phyloP scores from a whole-genome alignment of 2,113 vertebrate species.

The Sinosuthora webbiana region DNA sequence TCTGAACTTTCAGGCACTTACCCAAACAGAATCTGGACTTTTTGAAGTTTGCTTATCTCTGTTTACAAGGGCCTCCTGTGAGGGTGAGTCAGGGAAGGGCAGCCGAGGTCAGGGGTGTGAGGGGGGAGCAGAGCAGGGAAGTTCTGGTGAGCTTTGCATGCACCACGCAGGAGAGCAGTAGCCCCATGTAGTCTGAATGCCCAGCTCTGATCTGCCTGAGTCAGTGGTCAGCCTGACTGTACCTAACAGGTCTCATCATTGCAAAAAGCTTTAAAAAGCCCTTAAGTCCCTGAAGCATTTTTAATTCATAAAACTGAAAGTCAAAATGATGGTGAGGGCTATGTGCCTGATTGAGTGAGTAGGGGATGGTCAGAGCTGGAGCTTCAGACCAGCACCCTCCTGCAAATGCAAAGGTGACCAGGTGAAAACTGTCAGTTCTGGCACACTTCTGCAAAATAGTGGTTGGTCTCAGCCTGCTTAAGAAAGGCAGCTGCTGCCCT shows the following conservation, averaged over 20 bases:
- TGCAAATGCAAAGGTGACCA: background rate
- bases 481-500: background rate
- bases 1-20: slow-evolving; percentile 48
- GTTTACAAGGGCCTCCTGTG: background rate
- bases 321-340: background rate
- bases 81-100: background rate
- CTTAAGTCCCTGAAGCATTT: background rate
- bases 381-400: background rate
- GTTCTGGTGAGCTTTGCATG: background rate
- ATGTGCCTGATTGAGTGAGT: background rate
- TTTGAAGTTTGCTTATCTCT: slow-evolving; percentile 59
- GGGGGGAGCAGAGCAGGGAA: background rate
- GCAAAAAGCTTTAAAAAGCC: background rate
- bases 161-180: fast-evolving
- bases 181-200: fast-evolving
- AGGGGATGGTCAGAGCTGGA: background rate
- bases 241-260: background rate
- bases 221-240: background rate
- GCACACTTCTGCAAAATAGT: background rate
- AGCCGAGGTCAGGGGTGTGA: background rate
- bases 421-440: background rate
- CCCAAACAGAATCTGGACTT: slow-evolving; percentile 44
- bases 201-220: fast-evolving
- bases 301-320: background rate
- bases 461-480: background rate